Evolutionary conservation across 2,113 vertebrate species (phyloP).

Genomic region (Tetrao urogallus): DNA sequence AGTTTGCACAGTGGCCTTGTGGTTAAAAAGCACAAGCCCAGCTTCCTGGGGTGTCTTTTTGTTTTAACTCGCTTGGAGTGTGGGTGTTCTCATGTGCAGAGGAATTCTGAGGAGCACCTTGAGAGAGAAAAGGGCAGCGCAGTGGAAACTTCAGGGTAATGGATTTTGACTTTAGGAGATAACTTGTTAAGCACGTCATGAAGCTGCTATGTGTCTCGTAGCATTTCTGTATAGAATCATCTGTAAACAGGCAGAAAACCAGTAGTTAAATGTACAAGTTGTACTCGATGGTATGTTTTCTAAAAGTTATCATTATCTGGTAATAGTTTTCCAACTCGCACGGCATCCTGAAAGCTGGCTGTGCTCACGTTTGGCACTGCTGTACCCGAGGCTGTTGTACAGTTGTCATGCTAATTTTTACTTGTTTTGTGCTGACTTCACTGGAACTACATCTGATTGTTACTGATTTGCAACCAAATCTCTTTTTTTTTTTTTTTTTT

Average conservation of each 20-base stretch:
- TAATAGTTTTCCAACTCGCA: not conserved
- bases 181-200: not conserved
- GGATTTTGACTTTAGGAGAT: not conserved
- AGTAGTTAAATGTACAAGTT: not conserved
- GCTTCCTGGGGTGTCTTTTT: not conserved
- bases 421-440: conserved; percentile 24
- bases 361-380: not conserved
- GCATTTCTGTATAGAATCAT: not conserved
- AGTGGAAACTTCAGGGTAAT: not conserved
- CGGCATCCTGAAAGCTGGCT: accelerated
- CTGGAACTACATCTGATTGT: not conserved
- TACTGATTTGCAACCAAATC: not conserved
- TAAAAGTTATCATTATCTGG: not conserved
- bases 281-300: not conserved
- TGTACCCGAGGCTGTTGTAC: not conserved
- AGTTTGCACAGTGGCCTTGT: not conserved
- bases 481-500: accelerated
- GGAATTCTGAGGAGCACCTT: not conserved
- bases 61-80: not conserved
- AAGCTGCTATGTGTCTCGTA: not conserved
- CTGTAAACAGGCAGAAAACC: not conserved
- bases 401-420: not conserved
- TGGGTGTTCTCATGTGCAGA: not conserved
- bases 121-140: not conserved
- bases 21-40: not conserved